phyloP scores from a whole-genome alignment of 1,140 invertebrate species.

The Drosophila lacteicornis region DNA sequence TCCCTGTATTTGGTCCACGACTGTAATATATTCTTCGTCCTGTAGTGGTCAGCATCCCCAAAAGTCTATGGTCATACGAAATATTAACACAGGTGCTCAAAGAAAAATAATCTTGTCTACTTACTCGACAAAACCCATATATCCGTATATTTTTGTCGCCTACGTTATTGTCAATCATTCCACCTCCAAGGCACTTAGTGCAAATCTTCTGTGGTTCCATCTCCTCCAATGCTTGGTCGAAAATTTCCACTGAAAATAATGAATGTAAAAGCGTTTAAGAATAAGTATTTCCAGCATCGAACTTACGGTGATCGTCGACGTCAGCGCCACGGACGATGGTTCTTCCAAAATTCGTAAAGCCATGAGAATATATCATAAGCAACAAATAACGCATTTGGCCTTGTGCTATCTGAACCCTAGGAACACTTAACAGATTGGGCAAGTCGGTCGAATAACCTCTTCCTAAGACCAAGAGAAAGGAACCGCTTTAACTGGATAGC shows the following conservation, averaged over 20 bases:
- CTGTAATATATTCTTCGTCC: constrained; percentile 42
- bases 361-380: constrained; percentile 50
- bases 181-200: constrained; percentile 50
- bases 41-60: constrained; percentile 52
- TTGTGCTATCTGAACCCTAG: constrained; percentile 28
- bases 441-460: constrained; percentile 2
- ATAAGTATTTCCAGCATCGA: no score
- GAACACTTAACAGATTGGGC: constrained; percentile 5
- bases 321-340: constrained; percentile 43
- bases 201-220: constrained; percentile 44
- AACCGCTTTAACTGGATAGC: not conserved
- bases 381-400: constrained; percentile 45
- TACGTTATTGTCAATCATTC: constrained; percentile 26
- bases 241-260: constrained; percentile 31
- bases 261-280: no score
- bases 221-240: constrained; percentile 16
- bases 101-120: not conserved
- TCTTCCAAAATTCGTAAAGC: constrained; percentile 22
- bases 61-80: constrained; percentile 37
- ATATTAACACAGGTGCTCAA: not conserved
- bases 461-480: not conserved
- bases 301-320: constrained; percentile 44
- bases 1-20: constrained; percentile 24
- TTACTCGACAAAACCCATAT: constrained; percentile 50
- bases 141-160: constrained; percentile 25